Evolutionary conservation across 2,888 invertebrate species (phyloP), one percentile per base, ranked within the genome.

Genomic region (Dastarcus helophoroides): DNA sequence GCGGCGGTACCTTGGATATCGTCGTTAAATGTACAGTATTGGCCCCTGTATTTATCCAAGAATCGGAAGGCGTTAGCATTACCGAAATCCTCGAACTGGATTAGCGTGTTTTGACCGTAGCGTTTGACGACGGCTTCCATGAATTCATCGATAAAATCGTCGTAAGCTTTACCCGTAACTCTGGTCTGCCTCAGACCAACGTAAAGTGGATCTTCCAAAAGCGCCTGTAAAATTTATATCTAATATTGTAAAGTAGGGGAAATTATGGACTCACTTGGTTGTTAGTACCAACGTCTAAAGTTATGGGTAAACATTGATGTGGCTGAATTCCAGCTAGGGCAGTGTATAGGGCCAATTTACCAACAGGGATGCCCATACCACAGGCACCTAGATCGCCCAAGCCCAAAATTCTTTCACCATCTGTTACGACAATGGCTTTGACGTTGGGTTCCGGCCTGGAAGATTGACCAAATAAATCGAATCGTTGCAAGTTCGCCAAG

Each of bases 311-410:
- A 58, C 94, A 94, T 56, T 91, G 85, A 53, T 89, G 82, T 0
- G 95, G 97, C 51, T 88, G 84, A 44, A 97, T 90, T n/a, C 93
- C 95, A 12, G 93, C 95, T 41, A 97, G 65, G 0, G 94, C 95
- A 1, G 95, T 95, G 62, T 97, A 97, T 21, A 97, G 69, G 1
- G 95, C 79, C 39, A 98, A 68, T 62, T 97, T 97, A 12, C 97
- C 97, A 6, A 97, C 91, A 1, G 97, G 95, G 48, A 98, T 97
- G 35, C 97, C 97, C 93, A 93, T 93, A 13, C 97, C 97, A 51
- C 86, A 86, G 2, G 91, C 90, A 1, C 97, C 97, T 28, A 97
- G 71, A 60, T 97, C 97, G 3, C 97, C 97, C 22, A 97, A 71
- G 43, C 97, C 97, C 42, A 98, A 69, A 56, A 98, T 97, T 31